Conservation (phyloP, 2,113 vertebrate species). For the Solea senegalensis region DNA sequence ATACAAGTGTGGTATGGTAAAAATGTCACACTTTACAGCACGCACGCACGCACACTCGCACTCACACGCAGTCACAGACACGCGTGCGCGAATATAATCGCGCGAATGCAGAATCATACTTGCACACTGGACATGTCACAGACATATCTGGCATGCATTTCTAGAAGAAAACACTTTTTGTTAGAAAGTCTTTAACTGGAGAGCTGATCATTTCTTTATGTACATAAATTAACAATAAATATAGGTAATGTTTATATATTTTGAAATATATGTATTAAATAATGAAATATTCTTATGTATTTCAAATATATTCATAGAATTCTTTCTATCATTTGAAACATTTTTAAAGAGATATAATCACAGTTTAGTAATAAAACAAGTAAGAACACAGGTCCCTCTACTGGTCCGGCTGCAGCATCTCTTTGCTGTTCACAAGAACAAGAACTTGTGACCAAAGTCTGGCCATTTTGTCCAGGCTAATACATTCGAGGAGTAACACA, state of each 20-base stretch:
- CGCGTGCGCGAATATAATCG: slow-evolving; percentile 55
- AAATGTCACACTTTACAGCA: slow-evolving; percentile 64
- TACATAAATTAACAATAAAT: slow-evolving; percentile 87
- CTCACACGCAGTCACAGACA: slow-evolving; percentile 29
- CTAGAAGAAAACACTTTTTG: slow-evolving; percentile 75
- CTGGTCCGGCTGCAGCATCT: slow-evolving; percentile 76
- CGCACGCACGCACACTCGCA: slow-evolving; percentile 10
- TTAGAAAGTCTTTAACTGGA: slow-evolving; percentile 77
- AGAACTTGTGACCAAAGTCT: slow-evolving; percentile 39
- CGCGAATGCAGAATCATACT: slow-evolving; percentile 65
- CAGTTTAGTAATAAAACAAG: slow-evolving; percentile 84
- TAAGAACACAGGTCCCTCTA: slow-evolving; percentile 71
- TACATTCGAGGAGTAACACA: slow-evolving; percentile 66
- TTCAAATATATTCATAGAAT: slow-evolving; percentile 82
- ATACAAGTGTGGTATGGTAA: slow-evolving; percentile 73
- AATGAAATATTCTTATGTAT: slow-evolving; percentile 81
- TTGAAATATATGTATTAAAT: slow-evolving; percentile 82
- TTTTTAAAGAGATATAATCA: slow-evolving; percentile 82
- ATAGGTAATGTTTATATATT: slow-evolving; percentile 79
- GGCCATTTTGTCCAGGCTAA: slow-evolving; percentile 28
- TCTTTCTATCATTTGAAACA: slow-evolving; percentile 77
- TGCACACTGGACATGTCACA: slow-evolving; percentile 82
- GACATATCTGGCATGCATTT: slow-evolving; percentile 80
- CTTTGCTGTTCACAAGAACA: slow-evolving; percentile 51
- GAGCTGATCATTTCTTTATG: slow-evolving; percentile 77